These are phyloP conservation scores for Aythya baeri DNA, from an alignment of 2,113 vertebrate genomes.

Conservation along the genomic window DNA sequence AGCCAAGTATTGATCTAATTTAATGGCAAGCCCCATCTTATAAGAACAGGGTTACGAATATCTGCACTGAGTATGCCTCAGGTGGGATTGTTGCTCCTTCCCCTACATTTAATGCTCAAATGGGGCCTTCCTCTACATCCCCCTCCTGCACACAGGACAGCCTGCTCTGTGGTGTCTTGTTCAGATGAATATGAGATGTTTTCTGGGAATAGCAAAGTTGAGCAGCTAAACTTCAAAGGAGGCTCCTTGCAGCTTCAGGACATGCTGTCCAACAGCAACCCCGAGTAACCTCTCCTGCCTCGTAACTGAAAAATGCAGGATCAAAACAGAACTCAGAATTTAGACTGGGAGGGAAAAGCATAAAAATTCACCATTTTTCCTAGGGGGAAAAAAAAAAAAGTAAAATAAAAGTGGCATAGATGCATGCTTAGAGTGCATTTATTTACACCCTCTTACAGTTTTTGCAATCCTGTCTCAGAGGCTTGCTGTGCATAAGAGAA, in stretches of 20 bases:
- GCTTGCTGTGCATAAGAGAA: background rate
- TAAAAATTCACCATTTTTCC: background rate
- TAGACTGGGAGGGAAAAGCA: background rate
- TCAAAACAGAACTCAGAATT: background rate
- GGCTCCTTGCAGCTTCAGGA: background rate
- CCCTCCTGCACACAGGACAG: background rate
- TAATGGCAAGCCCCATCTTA: background rate
- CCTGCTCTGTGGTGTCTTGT: background rate
- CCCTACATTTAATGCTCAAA: background rate
- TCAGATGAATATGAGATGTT: background rate
- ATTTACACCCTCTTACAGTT: background rate
- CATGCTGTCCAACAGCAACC: background rate
- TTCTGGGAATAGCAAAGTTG: background rate
- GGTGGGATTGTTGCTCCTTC: fast-evolving
- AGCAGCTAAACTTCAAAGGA: background rate
- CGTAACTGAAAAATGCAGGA: background rate
- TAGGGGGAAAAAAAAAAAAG: background rate
- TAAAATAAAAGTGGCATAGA: background rate
- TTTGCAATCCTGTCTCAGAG: background rate
- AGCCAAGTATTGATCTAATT: constrained; percentile 32
- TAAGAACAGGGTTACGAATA: background rate
- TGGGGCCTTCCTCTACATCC: fast-evolving
- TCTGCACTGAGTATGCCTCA: background rate
- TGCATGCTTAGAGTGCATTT: background rate
- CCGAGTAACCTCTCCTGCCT: background rate